Base-by-base conservation (phyloP, 2,888 invertebrate genomes). In the Matsumyia berberina region DNA sequence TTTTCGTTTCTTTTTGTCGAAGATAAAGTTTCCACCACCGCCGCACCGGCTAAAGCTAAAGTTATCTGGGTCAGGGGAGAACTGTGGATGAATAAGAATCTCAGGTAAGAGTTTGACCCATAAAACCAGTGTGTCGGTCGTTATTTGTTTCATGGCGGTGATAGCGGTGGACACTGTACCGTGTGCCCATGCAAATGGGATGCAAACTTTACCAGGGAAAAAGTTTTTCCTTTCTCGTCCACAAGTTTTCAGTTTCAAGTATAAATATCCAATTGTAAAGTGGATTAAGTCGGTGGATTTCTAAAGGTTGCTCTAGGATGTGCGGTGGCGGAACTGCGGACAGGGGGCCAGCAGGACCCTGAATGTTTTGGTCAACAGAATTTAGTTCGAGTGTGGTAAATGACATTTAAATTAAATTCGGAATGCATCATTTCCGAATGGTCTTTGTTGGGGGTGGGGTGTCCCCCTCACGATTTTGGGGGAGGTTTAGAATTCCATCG, bases 61-160 rank as follows among this genome's bases (percentile, higher is more conserved):
- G 37, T 42, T 73, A 79, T 66, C 64, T 67, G 29, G 85, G 85
- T 85, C 74, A 79, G 74, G 62, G 57, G 31, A 11, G 24, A 17
- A 35, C 53, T 4, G 24, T 8, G 0, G 19, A 58, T 62, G 53
- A 12, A 55, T 42, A 24, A 46, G 24, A 55, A 69, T 79, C 42
- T 62, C 55, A 79, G 85, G 70, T 85, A 70, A 33, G 74, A 85
- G 74, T 85, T 80, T 80, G 79, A 79, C 85, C 85, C 53, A 85
- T 70, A 80, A 76, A 76, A 76, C 74, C 74, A 58, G 76, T 74
- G 67, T 73, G 69, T 79, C 39, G 44, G 44, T 46, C 58, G 74
- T 85, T 79, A 70, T 79, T 80, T 85, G 85, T 66, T 74, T 74
- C 64, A 55, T 66, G 49, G 64, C 35, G 67, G 73, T 69, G 64